Conservation (phyloP, 2,113 vertebrate species). For the Gallinago paraguaiae region DNA sequence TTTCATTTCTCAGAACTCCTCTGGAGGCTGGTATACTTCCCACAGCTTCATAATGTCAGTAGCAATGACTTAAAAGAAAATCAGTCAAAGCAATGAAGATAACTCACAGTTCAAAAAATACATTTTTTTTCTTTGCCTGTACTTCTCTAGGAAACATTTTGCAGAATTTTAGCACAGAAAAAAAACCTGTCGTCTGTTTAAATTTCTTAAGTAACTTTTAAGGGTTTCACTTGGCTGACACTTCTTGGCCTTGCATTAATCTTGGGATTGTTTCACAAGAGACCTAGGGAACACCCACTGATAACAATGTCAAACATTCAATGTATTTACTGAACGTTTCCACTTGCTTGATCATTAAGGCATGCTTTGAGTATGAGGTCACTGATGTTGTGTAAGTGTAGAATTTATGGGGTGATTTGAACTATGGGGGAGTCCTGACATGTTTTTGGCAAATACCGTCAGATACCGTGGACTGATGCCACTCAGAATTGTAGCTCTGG, state of each 20-base stretch:
- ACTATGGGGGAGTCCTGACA: slow-evolving; percentile 72
- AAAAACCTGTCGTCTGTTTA: background rate
- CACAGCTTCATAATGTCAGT: background rate
- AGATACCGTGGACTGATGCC: slow-evolving; percentile 67
- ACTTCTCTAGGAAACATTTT: background rate
- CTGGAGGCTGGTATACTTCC: background rate
- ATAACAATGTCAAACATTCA: slow-evolving; percentile 68
- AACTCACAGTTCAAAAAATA: background rate
- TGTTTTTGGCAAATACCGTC: slow-evolving; percentile 64
- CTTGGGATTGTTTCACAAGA: slow-evolving; percentile 58
- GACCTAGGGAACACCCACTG: slow-evolving; percentile 57
- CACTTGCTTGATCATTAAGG: slow-evolving; percentile 60
- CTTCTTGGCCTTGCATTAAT: slow-evolving; percentile 47
- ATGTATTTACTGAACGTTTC: slow-evolving; percentile 64
- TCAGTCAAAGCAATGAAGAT: background rate
- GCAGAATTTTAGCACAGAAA: background rate
- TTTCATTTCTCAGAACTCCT: background rate
- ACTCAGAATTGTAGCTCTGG: slow-evolving; percentile 70
- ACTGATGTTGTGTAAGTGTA: slow-evolving; percentile 55
- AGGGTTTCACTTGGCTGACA: slow-evolving; percentile 30
- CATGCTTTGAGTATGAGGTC: slow-evolving; percentile 70
- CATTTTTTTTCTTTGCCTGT: background rate
- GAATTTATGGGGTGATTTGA: slow-evolving; percentile 67
- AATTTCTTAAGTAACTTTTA: slow-evolving; percentile 31
- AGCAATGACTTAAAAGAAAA: background rate